phyloP scores from a whole-genome alignment of 2,888 invertebrate genomes.

The Nemoura dubitans region DNA sequence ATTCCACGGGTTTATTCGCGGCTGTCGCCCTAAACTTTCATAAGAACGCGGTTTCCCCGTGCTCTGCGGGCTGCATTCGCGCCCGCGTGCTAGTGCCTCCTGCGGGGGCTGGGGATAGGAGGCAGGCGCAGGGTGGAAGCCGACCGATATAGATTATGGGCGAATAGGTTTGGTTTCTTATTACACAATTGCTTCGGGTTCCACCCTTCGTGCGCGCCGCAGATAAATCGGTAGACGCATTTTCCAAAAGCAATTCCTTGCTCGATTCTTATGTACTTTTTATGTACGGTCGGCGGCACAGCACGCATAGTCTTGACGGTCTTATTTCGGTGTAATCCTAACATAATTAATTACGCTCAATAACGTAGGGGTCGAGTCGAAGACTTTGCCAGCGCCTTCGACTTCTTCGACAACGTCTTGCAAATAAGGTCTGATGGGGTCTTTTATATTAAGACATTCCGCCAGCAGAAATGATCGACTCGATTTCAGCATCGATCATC shows the following conservation, averaged over 20 bases:
- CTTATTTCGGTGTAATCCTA: no score
- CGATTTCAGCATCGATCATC: slow-evolving; percentile 45
- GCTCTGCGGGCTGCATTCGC: slow-evolving; percentile 18
- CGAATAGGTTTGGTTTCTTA: slow-evolving; percentile 41
- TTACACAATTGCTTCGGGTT: slow-evolving; percentile 37
- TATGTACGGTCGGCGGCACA: background rate
- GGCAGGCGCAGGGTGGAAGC: background rate
- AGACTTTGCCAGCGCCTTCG: no score
- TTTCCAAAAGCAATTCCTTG: background rate
- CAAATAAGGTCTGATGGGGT: no score
- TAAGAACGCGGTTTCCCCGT: slow-evolving; percentile 56
- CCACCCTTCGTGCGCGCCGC: background rate
- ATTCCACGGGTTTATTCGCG: slow-evolving; percentile 63
- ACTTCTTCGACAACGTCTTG: no score
- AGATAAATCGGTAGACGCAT: background rate
- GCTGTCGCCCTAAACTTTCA: slow-evolving; percentile 62
- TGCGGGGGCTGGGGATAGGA: background rate
- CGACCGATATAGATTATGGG: slow-evolving; percentile 42
- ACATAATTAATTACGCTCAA: no score
- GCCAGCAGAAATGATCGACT: slow-evolving; percentile 24
- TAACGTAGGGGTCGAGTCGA: no score
- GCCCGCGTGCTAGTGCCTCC: background rate
- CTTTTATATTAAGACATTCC: no score
- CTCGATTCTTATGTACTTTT: background rate
- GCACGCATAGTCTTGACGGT: no score